These are phyloP conservation scores for Pocota personata DNA, from an alignment of 2,888 invertebrate genomes.

Conservation along the genomic window DNA sequence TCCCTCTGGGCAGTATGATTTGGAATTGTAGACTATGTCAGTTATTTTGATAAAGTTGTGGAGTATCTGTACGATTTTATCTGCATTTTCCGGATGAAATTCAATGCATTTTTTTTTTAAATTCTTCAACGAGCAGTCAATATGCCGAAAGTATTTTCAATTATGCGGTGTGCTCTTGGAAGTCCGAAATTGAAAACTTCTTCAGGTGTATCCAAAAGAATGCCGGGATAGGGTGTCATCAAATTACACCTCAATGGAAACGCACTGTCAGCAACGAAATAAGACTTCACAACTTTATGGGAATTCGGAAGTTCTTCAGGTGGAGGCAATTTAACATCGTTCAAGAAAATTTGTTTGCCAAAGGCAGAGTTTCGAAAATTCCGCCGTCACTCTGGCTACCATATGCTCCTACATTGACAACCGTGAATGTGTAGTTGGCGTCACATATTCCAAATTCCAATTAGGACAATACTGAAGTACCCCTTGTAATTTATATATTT, in stretches of 20 bases:
- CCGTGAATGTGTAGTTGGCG: slow-evolving; percentile 41
- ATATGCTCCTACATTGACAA: slow-evolving; percentile 40
- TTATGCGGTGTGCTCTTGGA: not conserved
- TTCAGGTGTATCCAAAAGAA: not conserved
- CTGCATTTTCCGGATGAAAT: too few relatives aligned
- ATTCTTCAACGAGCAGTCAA: too few relatives aligned
- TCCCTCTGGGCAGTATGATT: too few relatives aligned
- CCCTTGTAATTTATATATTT: too few relatives aligned
- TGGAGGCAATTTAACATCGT: not conserved
- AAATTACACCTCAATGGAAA: slow-evolving; percentile 17
- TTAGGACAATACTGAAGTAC: too few relatives aligned
- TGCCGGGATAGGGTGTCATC: slow-evolving; percentile 19
- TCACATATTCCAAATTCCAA: slow-evolving; percentile 43
- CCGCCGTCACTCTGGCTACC: too few relatives aligned
- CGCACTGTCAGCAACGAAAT: slow-evolving; percentile 41
- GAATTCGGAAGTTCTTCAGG: slow-evolving; percentile 14
- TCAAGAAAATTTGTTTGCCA: slow-evolving; percentile 2
- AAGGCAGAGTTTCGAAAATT: slow-evolving; percentile 7
- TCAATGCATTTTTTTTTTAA: too few relatives aligned
- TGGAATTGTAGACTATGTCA: too few relatives aligned
- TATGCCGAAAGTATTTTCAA: too few relatives aligned
- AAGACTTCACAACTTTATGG: slow-evolving; percentile 8
- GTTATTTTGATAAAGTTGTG: too few relatives aligned
- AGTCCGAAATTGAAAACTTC: not conserved
- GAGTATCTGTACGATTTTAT: too few relatives aligned